Evolutionary conservation across 2,888 invertebrate genomes (phyloP).

Genomic region (Andrena bucephala): DNA sequence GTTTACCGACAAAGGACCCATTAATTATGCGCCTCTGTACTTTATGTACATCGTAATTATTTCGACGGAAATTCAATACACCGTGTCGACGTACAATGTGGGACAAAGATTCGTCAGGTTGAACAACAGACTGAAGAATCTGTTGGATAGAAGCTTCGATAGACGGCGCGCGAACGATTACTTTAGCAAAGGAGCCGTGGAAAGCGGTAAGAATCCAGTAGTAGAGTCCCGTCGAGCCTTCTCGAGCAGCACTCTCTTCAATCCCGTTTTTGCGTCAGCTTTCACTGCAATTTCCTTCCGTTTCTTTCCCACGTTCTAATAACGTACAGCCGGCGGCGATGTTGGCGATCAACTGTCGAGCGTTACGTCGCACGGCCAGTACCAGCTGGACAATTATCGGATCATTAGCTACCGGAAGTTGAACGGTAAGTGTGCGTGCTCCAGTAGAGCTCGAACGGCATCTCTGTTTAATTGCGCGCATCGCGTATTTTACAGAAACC

Average conservation of each 20-base stretch:
- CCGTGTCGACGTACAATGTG: conserved; percentile 87
- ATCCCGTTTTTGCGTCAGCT: too few species aligned
- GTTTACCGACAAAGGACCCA: conserved; percentile 78
- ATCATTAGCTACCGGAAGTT: conserved; percentile 31
- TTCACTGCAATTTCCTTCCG: too few species aligned
- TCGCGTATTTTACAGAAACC: conserved; percentile 62
- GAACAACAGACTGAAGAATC: conserved; percentile 86
- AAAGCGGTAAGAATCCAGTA: conserved; percentile 46
- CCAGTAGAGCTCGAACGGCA: background rate
- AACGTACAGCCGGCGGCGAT: conserved; percentile 35
- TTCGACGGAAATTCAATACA: conserved; percentile 88
- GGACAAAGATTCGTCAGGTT: conserved; percentile 86
- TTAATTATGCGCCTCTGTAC: conserved; percentile 87
- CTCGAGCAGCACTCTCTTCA: too few species aligned
- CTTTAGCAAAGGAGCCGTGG: conserved; percentile 70
- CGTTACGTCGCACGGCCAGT: conserved; percentile 49
- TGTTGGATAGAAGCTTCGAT: conserved; percentile 65
- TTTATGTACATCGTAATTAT: conserved; percentile 87
- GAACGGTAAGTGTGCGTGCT: background rate
- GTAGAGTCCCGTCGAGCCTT: background rate
- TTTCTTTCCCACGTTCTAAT: background rate
- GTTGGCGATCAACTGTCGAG: conserved; percentile 59
- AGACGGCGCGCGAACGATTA: conserved; percentile 61
- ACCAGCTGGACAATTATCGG: conserved; percentile 42
- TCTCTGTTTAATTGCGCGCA: background rate